Conservation (phyloP, 2,888 invertebrate species). For the Omphaloscelis lunosa region DNA sequence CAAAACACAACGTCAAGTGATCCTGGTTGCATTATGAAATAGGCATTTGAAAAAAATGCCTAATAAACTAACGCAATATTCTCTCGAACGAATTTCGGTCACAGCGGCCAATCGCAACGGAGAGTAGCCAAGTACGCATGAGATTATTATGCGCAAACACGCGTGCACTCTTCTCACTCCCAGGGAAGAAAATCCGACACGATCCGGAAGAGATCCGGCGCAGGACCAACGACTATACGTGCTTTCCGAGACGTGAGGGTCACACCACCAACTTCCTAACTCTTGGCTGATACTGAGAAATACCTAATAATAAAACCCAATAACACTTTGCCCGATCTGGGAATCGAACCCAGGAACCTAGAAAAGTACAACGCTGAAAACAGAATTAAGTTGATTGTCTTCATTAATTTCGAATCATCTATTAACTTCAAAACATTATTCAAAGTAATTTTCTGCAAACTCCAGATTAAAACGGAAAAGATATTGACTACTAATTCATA, state of each 20-base stretch:
- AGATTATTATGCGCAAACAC: too few relatives aligned
- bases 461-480: neutral
- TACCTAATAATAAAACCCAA: neutral
- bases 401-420: neutral
- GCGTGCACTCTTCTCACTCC: too few relatives aligned
- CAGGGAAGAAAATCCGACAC: neutral
- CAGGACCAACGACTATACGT: neutral
- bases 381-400: neutral
- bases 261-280: too few relatives aligned
- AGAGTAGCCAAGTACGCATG: neutral
- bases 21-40: neutral
- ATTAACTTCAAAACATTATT: neutral
- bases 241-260: neutral
- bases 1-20: too few relatives aligned
- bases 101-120: too few relatives aligned
- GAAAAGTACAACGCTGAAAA: neutral
- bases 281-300: neutral
- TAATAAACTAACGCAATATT: neutral
- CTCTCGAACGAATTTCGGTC: neutral
- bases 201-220: neutral
- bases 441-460: neutral
- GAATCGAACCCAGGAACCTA: too few relatives aligned
- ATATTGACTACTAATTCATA: neutral
- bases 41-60: neutral
- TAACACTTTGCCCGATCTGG: too few relatives aligned